Evolutionary conservation across 2,113 vertebrate genomes (phyloP).

Genomic region (Labeo catla): DNA sequence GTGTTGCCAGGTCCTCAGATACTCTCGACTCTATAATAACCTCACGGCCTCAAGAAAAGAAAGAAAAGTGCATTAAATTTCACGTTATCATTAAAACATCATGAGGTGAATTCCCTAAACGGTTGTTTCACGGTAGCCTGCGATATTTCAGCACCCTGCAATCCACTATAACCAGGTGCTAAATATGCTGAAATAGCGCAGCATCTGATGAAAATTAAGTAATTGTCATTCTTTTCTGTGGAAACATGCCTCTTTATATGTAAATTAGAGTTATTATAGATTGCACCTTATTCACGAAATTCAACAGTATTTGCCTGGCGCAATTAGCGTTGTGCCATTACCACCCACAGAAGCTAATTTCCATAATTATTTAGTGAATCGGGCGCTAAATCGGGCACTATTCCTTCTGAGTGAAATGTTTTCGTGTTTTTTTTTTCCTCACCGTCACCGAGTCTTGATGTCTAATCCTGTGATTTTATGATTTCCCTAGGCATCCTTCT

Average conservation of each 20-base stretch:
- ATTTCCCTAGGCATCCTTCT: not conserved
- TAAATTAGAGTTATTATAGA: conserved; percentile 1
- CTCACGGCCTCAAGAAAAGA: not conserved
- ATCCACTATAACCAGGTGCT: not conserved
- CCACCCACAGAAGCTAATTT: conserved; percentile 11
- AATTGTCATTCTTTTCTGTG: not conserved
- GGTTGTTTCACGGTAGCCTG: not conserved
- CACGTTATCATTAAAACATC: not conserved
- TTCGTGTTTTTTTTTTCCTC: not conserved
- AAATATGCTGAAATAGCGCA: not conserved
- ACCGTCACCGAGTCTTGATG: not conserved
- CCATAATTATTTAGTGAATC: conserved; percentile 3
- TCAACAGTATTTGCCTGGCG: not conserved
- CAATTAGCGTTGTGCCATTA: not conserved
- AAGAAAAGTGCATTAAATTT: not conserved
- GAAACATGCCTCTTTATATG: not conserved
- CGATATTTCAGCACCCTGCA: not conserved
- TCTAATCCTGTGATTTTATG: conserved; percentile 19
- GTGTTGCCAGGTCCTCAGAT: not conserved
- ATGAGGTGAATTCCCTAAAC: not conserved
- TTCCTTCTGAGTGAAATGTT: not conserved
- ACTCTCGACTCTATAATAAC: not conserved
- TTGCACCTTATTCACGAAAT: not conserved
- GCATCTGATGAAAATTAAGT: not conserved
- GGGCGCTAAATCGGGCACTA: not conserved